These are phyloP conservation scores for Rhogogaster chlorosoma DNA, from an alignment of 2,888 invertebrate genomes.

Conservation along the genomic window DNA sequence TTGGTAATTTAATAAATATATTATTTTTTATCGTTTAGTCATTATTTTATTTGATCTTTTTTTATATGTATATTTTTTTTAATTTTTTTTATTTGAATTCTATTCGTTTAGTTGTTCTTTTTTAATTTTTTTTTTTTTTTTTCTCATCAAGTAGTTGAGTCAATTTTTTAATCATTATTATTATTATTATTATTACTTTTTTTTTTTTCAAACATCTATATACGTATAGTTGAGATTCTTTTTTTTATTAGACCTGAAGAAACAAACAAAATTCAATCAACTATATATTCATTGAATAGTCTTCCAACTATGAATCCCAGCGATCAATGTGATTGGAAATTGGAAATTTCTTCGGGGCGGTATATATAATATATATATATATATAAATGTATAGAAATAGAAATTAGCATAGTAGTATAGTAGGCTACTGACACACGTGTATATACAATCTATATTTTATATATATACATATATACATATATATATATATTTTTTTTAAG, in stretches of 20 bases:
- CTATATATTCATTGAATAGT: not conserved
- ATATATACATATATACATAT: no score
- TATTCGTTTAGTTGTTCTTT: not conserved
- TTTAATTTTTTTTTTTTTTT: not conserved
- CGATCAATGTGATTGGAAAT: no score
- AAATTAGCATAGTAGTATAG: not conserved
- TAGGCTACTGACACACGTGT: slow-evolving; percentile 31
- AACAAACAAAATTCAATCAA: no score
- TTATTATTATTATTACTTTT: no score
- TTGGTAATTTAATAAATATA: not conserved
- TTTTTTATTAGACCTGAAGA: not conserved
- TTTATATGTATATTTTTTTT: not conserved
- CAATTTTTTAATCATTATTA: not conserved
- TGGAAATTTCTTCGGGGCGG: no score
- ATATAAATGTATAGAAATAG: not conserved
- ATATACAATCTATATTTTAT: not conserved
- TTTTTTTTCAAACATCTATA: not conserved
- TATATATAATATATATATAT: no score
- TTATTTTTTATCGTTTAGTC: no score
- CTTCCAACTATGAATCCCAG: not conserved
- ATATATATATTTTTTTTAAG: no score
- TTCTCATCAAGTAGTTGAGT: not conserved
- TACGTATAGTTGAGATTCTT: not conserved
- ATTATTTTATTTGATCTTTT: not conserved
- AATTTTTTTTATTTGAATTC: not conserved